Base-by-base conservation (phyloP, 2,113 vertebrate genomes). In the Dipodomys spectabilis region DNA sequence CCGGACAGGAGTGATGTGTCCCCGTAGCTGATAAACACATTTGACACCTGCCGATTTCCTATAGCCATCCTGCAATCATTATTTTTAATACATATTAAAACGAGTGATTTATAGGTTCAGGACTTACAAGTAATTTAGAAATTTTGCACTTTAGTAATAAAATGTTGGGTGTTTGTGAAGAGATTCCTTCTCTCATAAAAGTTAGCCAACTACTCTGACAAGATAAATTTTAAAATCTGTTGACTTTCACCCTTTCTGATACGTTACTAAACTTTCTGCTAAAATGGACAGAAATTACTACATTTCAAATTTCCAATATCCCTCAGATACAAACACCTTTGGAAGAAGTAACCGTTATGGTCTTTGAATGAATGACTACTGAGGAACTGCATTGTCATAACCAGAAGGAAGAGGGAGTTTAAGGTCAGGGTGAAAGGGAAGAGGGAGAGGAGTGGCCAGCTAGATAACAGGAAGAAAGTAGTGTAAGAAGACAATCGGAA, bases 1-100 rank as follows among this genome's bases (percentile, higher is more conserved):
- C 27, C 98, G 98, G 11, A 99, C 99, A 0, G 99, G 99, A 28
- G 99, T 99, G 96, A 99, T 99, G 86, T 99, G 99, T 65, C 99
- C 99, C 78, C 98, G 98, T 79, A 99, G 98, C 90, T 99, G 99
- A 96, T 99, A 99, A 20, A 99, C 97, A 94, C 99, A 99, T 60
- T 97, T 95, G 6, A 98, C 98, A 74, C 98, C 98, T 0, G 96
- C 93, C 6, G 94, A 94, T 62, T 98, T 98, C 94, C 98, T 97
- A 84, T 92, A 98, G 15, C 98, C 97, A 65, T 98, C 98, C 98
- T 99, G 98, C 92, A 98, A 97, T 88, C 28, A 97, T 93, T 49
- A 93, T 22, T 94, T 71, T 95, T 68, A 96, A 73, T 39, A 95
- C 11, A 69, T 30, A 30, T 71, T 93, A 35, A 91, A 57, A 75